A percentile compares a stretch with the other conserved stretches of the same genome.
Evolutionary conservation across 2,797 vertebrate genomes (phyloP).

Genomic region (Ctenopoma multispine): DNA sequence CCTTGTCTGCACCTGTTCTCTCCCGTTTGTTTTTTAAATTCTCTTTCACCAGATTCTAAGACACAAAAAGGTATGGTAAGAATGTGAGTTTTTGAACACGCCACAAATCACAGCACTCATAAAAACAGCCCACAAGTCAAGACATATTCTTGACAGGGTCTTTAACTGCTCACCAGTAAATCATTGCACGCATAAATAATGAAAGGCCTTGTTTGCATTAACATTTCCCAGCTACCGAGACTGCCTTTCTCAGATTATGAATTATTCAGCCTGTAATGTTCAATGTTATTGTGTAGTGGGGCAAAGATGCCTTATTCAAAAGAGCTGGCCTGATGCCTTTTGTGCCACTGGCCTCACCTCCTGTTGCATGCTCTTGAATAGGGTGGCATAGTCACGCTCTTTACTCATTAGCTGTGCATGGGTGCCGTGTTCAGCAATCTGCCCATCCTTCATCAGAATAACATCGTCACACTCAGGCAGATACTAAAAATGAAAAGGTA

Average conservation of each 20-base stretch:
- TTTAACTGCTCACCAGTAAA: conserved; percentile 72
- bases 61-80: conserved; percentile 14
- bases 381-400: conserved; percentile 82
- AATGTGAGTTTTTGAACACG: conserved; percentile 20
- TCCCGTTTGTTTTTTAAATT: conserved; percentile 81
- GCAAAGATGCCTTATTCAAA: conserved; percentile 65
- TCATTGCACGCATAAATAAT: conserved; percentile 77
- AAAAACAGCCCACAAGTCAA: conserved; percentile 55
- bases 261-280: conserved; percentile 77
- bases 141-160: conserved; percentile 63
- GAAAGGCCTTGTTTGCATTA: conserved; percentile 71
- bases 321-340: conserved; percentile 38
- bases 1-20: conserved; percentile 46
- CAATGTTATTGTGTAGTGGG: conserved; percentile 61
- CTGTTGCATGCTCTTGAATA: conserved; percentile 84
- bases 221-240: conserved; percentile 71
- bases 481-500: conserved; percentile 77
- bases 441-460: conserved; percentile 88
- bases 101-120: conserved; percentile 39
- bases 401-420: conserved; percentile 85
- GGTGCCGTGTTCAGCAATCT: conserved; percentile 85
- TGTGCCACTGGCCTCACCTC: conserved; percentile 78
- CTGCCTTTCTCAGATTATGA: conserved; percentile 62
- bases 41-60: conserved; percentile 82
- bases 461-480: conserved; percentile 87